Base-by-base conservation (phyloP, 2,113 vertebrate species). In the Anolis sagrei region DNA sequence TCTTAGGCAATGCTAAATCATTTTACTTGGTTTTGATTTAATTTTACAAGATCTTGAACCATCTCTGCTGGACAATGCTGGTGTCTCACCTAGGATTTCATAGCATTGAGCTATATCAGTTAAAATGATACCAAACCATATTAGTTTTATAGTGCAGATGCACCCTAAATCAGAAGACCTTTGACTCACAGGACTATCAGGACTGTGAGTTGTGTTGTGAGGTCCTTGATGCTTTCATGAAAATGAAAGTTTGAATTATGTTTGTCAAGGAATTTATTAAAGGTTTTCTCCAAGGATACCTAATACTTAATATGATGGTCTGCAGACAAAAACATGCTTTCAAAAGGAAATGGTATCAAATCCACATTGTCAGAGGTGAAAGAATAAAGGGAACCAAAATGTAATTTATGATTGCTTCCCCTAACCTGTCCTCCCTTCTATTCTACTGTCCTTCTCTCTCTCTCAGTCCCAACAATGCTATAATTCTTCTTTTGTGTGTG, bases 211-310 rank as follows among this genome's bases (percentile, higher is more conserved):
- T n/a, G n/a, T n/a, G n/a, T n/a, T n/a, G 16, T 9, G 76, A 90
- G 87, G 79, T 34, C 51, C 49, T 81, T 88, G 62, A 87, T 66
- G 61, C 79, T 85, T 39, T 74, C 48, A 89, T 89, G 77, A 72
- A 93, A 90, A 85, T n/a, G 81, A 87, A 96, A 90, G 69, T 76
- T 81, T 36, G 73, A 85, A 16, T 16, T 10, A 88, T 10, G n/a
- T 49, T 86, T 27, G 2, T 18, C 83, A 84, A 83, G 81, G 81
- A 72, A 72, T 29, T 61, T 51, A 49, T 87, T 58, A 90, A 92
- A 90, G 11, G 1, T n/a, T 80, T 81, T 89, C 64, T 89, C 76
- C 83, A 73, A 86, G 10, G 58, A 70, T 84, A 58, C 81, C 62
- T 82, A 79, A 21, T 64, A 88, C 9, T 79, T 76, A 58, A 51